Evolutionary conservation across 2,113 vertebrate species (phyloP), one percentile per base, ranked within the genome.

Genomic region (Anguilla rostrata): DNA sequence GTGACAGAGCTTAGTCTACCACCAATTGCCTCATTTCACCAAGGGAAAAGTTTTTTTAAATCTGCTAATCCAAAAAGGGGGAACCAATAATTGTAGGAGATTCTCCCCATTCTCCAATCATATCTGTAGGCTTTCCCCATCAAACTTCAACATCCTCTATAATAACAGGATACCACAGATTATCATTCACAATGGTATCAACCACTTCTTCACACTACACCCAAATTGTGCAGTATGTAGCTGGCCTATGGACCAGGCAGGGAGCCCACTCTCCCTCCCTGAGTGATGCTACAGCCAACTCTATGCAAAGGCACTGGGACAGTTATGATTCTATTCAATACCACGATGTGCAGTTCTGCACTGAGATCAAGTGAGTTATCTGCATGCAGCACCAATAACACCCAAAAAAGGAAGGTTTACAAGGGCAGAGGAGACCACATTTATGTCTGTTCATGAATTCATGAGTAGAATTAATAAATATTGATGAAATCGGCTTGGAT

Each of bases 31-130:
- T 79, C 1, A 53, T 53, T 79, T 85, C n/a, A 14, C 71, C 46
- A 63, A 78, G 84, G 41, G 41, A 26, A 82, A 82, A 26, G 39
- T 20, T 9, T 46, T 85, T 85, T 26, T 3, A 78, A 39, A 85
- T 43, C 18, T 15, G 29, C 8, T 78, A 78, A 78, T 60, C 6
- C 66, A 78, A 78, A 85, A 41, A 20, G 56, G 56, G 56, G 39
- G 15, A 39, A 22, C 34, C 26, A 56, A 20, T 56, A 34, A 20
- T 75, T 34, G 7, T 12, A 26, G n/a, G 26, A 34, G 71, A 66
- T 20, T 66, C 60, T 20, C 56, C 3, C 56, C 56, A 60, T 16
- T 12, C 56, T 60, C 56, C 56, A 56, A 56, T 56, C 53, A 56
- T 56, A 15, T 56, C 15, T 56, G 53, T 56, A 56, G 15, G 53